Evolutionary conservation across 2,888 invertebrate species (phyloP).

Genomic region (Elmis aenea): DNA sequence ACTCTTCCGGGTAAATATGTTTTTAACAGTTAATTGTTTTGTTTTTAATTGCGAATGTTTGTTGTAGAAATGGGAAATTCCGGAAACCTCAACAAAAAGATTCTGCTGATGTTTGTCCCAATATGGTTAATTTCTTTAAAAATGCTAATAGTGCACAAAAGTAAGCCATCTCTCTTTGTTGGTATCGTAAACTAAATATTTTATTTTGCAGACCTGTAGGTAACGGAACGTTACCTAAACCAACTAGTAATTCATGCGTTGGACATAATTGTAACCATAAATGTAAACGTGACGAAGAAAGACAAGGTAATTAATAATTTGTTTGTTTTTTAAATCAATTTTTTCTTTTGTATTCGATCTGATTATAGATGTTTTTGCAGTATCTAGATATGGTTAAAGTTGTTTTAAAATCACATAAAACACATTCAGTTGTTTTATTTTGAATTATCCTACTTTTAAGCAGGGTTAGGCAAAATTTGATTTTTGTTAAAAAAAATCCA

Average conservation of each 20-base stretch:
- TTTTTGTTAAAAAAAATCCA: too few relatives aligned
- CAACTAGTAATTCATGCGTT: slow-evolving; percentile 13
- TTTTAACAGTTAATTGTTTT: slow-evolving; percentile 5
- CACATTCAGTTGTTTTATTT: too few relatives aligned
- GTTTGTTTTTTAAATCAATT: background rate
- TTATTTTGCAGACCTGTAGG: slow-evolving; percentile 5
- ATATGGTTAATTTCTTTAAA: slow-evolving; percentile 17
- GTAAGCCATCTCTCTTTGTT: slow-evolving; percentile 5
- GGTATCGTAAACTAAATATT: background rate
- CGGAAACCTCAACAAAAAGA: slow-evolving; percentile 14
- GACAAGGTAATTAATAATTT: slow-evolving; percentile 9
- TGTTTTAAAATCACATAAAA: too few relatives aligned
- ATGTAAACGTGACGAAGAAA: slow-evolving; percentile 23
- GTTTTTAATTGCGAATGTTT: too few relatives aligned
- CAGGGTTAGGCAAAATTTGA: too few relatives aligned
- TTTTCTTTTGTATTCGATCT: background rate
- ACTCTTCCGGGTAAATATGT: background rate
- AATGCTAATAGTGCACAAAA: slow-evolving; percentile 14
- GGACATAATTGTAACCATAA: slow-evolving; percentile 24
- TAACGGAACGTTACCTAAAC: too few relatives aligned
- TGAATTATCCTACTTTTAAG: too few relatives aligned
- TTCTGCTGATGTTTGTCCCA: slow-evolving; percentile 9
- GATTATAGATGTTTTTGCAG: background rate
- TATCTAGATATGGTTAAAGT: too few relatives aligned
- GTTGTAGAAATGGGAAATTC: slow-evolving; percentile 10